Base-by-base conservation (phyloP, 2,888 invertebrate genomes). In the Habrosyne pyritoides region DNA sequence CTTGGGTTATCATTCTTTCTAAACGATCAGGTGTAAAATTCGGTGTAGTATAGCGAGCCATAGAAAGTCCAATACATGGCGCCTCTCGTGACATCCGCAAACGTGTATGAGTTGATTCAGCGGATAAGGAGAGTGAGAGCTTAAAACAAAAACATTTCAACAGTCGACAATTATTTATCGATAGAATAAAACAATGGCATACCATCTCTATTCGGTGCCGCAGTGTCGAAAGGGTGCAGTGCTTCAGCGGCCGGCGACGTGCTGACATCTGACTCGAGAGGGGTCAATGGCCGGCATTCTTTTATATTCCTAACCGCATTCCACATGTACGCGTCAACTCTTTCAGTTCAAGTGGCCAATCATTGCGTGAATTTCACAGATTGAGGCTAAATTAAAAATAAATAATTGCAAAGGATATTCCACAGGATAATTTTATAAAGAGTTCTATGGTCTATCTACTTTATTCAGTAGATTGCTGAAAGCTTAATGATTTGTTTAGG, bases 181-280 rank as follows among this genome's bases (percentile, higher is more conserved):
- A 77, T 67, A 68, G 58, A 53, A 56, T 48, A 47, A 54, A 55
- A 50, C 47, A 54, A 49, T 18, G 3, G 4, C n/a, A 42, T 47
- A 53, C 54, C 87, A 71, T 73, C 83, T 68, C 88, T 89, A 76
- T 21, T 57, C 63, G 83, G 80, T 84, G 84, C 86, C 85, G 84
- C 89, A 86, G 82, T 88, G 88, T 89, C 88, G 89, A 89, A 87
- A 89, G 90, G 88, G 89, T 86, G 89, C 86, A 84, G 86, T 83
- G 79, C 85, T 87, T 85, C 81, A 85, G 83, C 71, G 69, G 67
- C 64, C 74, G 75, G 75, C 81, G 79, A 72, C 77, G 78, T 72
- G 82, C 86, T 85, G 89, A 83, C 86, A 86, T 84, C 83, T 82
- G 83, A 89, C 84, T 87, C 77, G 67, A 81, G 87, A 74, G 78